phyloP scores from a whole-genome alignment of 2,113 vertebrate genomes.

The Willisornis vidua region DNA sequence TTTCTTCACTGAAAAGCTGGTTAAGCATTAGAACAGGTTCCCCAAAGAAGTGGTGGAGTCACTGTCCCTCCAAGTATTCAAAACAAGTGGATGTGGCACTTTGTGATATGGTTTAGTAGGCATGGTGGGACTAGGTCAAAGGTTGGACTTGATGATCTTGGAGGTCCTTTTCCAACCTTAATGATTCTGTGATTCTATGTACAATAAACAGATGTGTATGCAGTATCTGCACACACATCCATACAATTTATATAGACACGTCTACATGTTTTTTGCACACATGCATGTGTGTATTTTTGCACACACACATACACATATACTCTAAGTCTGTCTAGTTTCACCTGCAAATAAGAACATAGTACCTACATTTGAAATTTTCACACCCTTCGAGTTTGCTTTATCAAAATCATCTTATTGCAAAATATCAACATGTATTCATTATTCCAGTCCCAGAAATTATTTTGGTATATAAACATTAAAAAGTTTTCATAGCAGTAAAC shows the following conservation, averaged over 20 bases:
- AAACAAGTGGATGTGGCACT: background rate
- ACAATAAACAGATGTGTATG: background rate
- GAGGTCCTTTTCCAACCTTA: background rate
- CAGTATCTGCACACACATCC: background rate
- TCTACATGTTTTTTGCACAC: background rate
- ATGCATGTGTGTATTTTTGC: background rate
- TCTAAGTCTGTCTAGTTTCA: background rate
- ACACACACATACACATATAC: accelerated
- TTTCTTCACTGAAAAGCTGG: background rate
- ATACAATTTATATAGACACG: background rate
- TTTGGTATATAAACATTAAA: background rate
- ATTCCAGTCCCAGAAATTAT: background rate
- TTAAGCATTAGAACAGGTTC: background rate
- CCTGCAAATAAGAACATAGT: background rate
- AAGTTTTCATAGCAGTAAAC: background rate
- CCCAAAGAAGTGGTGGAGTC: background rate
- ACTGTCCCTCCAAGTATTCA: background rate
- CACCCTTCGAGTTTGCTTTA: accelerated
- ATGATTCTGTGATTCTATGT: background rate
- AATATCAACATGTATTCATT: background rate
- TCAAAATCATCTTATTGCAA: background rate
- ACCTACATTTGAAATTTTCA: background rate
- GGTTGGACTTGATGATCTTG: background rate
- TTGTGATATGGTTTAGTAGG: accelerated
- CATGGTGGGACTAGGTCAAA: background rate